phyloP scores from a whole-genome alignment of 2,797 vertebrate species.

The Podargus strigoides region DNA sequence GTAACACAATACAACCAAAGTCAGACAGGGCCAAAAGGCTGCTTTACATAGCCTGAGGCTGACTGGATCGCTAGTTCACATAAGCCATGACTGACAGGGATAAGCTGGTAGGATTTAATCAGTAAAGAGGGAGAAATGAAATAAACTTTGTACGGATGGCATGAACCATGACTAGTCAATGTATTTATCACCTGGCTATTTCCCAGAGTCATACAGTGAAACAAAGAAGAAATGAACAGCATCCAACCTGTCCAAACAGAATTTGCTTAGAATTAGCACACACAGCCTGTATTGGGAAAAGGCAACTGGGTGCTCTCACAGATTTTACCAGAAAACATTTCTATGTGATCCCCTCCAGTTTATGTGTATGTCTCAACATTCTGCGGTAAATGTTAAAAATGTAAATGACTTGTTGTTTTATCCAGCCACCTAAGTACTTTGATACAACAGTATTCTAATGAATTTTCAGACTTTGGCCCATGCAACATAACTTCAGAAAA shows the following conservation, averaged over 20 bases:
- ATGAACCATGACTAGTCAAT: slow-evolving; percentile 58
- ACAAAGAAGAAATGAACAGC: slow-evolving; percentile 62
- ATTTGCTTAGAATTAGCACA: slow-evolving; percentile 49
- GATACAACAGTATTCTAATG: not conserved
- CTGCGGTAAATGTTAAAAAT: slow-evolving; percentile 1
- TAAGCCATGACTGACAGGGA: slow-evolving; percentile 47
- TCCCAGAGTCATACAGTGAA: slow-evolving; percentile 41
- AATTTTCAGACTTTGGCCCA: not conserved
- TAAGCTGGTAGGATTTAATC: slow-evolving; percentile 63
- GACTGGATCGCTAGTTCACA: slow-evolving; percentile 53
- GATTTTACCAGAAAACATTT: not conserved
- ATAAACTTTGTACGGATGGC: slow-evolving; percentile 51
- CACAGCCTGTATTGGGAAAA: slow-evolving; percentile 18
- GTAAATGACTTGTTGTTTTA: not conserved
- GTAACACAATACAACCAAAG: slow-evolving; percentile 29
- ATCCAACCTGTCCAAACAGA: slow-evolving; percentile 37
- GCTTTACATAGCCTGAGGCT: slow-evolving; percentile 54
- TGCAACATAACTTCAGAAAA: not conserved
- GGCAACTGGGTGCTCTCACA: not conserved
- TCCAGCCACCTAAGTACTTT: not conserved
- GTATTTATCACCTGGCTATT: slow-evolving; percentile 58
- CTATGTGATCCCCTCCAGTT: not conserved
- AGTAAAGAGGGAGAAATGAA: slow-evolving; percentile 47
- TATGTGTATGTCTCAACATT: not conserved
- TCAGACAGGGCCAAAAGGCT: slow-evolving; percentile 50